These are phyloP conservation scores for Dryobotodes eremita DNA, from an alignment of 2,888 invertebrate genomes.

Conservation along the genomic window DNA sequence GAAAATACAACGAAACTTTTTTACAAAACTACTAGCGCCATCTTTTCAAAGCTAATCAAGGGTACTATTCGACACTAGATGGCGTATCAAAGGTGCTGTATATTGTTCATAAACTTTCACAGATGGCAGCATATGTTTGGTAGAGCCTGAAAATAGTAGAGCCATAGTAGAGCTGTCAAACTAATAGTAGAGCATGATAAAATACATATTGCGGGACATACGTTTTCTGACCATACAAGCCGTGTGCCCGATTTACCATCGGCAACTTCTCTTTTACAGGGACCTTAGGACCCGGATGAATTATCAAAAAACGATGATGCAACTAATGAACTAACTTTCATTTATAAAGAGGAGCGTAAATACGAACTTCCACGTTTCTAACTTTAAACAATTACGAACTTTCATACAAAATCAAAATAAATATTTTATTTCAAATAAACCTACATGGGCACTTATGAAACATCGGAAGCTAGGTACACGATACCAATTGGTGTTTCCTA, in stretches of 20 bases:
- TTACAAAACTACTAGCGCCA: conserved; percentile 75
- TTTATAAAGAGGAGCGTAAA: neutral
- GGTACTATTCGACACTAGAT: conserved; percentile 65
- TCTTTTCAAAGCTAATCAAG: conserved; percentile 69
- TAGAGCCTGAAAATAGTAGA: conserved; percentile 1
- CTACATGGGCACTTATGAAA: no score
- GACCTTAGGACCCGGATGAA: neutral
- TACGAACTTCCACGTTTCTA: neutral
- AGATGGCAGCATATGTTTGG: conserved; percentile 53
- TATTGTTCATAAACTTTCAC: neutral
- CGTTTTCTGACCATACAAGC: neutral
- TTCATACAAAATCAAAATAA: neutral
- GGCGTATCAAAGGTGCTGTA: conserved; percentile 59
- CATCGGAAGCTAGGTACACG: no score
- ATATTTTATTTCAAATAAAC: no score
- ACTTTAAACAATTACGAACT: neutral
- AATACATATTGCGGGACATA: neutral
- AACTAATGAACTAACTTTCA: neutral
- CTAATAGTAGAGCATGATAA: neutral
- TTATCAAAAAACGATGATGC: neutral
- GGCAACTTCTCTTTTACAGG: neutral
- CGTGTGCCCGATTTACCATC: neutral
- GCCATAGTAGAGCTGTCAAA: neutral
- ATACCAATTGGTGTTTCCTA: no score
- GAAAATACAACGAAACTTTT: conserved; percentile 82